Conservation (phyloP, 1,140 invertebrate genomes). For the Drosophila azteca region DNA sequence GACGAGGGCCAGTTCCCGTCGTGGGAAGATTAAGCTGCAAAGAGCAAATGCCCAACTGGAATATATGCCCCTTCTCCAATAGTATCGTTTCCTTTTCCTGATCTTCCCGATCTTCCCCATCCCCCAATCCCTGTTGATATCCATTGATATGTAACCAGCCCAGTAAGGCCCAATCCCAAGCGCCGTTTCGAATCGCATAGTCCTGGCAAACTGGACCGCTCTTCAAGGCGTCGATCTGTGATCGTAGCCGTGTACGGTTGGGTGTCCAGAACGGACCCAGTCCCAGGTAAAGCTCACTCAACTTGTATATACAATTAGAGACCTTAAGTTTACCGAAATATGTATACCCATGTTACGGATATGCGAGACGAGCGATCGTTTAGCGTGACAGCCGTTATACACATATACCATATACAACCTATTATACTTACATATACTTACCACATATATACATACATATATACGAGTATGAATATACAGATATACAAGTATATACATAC, state of each 20-base stretch:
- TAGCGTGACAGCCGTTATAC: slow-evolving; percentile 27
- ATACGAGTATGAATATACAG: slow-evolving; percentile 24
- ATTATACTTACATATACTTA: slow-evolving; percentile 7
- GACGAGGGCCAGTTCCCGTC: slow-evolving; percentile 82
- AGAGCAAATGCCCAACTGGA: not conserved
- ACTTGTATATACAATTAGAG: slow-evolving; percentile 73
- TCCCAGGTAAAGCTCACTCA: slow-evolving; percentile 42
- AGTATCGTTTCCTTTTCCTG: not conserved
- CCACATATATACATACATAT: slow-evolving; percentile 32
- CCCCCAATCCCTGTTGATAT: not conserved
- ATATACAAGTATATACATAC: slow-evolving; percentile 32
- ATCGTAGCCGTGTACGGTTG: too few species aligned
- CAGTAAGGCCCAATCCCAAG: too few species aligned
- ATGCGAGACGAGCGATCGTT: not conserved
- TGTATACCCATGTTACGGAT: slow-evolving; percentile 22
- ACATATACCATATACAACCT: slow-evolving; percentile 45
- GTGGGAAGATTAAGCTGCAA: slow-evolving; percentile 78
- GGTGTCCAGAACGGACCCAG: too few species aligned
- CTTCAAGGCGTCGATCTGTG: slow-evolving; percentile 10
- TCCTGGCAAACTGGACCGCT: too few species aligned
- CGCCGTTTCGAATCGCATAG: too few species aligned
- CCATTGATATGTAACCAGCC: too few species aligned
- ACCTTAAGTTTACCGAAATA: slow-evolving; percentile 67
- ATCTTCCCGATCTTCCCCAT: not conserved
- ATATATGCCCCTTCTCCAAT: not conserved